Conservation (phyloP, 2,113 vertebrate genomes). For the Triplophysa rosa region DNA sequence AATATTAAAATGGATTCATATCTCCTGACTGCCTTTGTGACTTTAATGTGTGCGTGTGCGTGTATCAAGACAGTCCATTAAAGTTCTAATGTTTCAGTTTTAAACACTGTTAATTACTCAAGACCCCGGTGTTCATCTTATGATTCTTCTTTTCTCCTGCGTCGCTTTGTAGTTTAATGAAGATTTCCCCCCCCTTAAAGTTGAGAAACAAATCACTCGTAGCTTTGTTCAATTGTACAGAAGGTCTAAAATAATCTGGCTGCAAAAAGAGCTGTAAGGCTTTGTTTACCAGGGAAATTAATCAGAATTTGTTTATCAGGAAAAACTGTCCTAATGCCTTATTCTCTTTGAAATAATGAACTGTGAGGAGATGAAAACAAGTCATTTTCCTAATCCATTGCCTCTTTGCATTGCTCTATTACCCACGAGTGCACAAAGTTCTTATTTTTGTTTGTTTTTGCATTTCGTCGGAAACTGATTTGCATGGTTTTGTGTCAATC, state of each 20-base stretch:
- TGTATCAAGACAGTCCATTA: slow-evolving; percentile 1
- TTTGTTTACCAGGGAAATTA: slow-evolving; percentile 72
- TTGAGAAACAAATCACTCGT: slow-evolving; percentile 42
- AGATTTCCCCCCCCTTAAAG: slow-evolving; percentile 42
- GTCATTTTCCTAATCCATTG: slow-evolving; percentile 71
- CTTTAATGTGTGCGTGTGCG: background rate
- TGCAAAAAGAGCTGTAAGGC: slow-evolving; percentile 67
- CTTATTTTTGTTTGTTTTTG: slow-evolving; percentile 52
- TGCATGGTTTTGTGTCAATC: background rate
- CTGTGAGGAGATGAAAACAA: slow-evolving; percentile 73
- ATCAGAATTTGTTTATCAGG: slow-evolving; percentile 74
- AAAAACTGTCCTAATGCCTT: slow-evolving; percentile 70
- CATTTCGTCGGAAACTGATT: slow-evolving; percentile 13
- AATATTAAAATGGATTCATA: too few relatives aligned
- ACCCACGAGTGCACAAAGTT: slow-evolving; percentile 64
- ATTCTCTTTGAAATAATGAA: slow-evolving; percentile 81
- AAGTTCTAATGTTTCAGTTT: background rate
- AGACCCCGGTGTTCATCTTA: slow-evolving; percentile 10
- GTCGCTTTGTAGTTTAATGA: slow-evolving; percentile 60
- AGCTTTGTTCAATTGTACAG: slow-evolving; percentile 60
- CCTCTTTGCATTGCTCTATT: slow-evolving; percentile 68
- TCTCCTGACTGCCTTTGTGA: too few relatives aligned
- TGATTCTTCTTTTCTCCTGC: slow-evolving; percentile 50
- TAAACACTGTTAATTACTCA: slow-evolving; percentile 31
- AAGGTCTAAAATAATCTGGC: slow-evolving; percentile 68